Conservation (phyloP, 2,797 vertebrate species). For the Onychomys torridus region DNA sequence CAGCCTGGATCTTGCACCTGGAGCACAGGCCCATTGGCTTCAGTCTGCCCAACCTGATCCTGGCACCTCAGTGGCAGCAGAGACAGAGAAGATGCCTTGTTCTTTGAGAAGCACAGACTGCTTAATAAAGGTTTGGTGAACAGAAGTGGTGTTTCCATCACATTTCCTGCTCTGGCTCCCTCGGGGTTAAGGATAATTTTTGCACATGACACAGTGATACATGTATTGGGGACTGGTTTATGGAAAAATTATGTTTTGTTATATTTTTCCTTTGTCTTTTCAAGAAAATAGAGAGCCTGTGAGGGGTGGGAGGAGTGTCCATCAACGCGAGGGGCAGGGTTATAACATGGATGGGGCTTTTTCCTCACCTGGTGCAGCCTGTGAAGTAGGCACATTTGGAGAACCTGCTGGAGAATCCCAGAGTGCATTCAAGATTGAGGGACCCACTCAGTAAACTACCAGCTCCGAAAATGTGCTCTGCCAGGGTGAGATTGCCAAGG, state of each 20-base stretch:
- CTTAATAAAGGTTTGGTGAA: conserved; percentile 44
- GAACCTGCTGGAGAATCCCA: neutral
- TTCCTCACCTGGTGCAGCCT: neutral
- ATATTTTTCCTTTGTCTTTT: neutral
- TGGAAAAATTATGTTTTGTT: neutral
- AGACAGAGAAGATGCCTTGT: neutral
- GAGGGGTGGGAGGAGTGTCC: neutral
- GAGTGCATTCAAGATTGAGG: neutral
- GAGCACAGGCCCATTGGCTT: too few species aligned
- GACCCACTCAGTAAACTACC: neutral
- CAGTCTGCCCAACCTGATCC: neutral
- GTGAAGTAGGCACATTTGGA: neutral
- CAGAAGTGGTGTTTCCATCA: neutral
- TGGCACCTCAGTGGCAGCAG: neutral
- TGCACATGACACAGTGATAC: neutral
- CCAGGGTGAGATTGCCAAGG: neutral
- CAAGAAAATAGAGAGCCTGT: neutral
- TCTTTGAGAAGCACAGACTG: neutral
- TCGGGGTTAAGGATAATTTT: neutral
- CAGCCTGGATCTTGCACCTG: neutral
- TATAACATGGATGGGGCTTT: fast-evolving
- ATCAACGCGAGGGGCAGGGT: neutral
- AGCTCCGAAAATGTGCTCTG: neutral
- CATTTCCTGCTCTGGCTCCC: neutral
- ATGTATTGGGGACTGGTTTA: neutral